Evolutionary conservation across 2,797 vertebrate genomes (phyloP).

Genomic region (Siniperca obscura): DNA sequence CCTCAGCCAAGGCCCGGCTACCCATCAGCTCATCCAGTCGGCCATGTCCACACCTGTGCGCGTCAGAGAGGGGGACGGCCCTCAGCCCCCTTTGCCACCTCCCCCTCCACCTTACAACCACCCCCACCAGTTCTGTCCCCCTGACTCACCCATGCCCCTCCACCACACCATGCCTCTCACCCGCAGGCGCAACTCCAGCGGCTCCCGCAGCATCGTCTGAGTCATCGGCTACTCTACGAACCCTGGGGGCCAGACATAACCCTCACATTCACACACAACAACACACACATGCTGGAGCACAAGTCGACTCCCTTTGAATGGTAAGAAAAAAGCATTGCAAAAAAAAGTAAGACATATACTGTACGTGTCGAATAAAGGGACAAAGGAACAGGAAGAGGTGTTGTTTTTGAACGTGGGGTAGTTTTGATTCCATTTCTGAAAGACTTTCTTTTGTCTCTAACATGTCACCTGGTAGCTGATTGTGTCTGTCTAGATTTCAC

Average conservation of each 20-base stretch:
- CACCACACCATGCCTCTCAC: conserved; percentile 91
- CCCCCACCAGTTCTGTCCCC: conserved; percentile 96
- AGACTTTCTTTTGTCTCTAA: conserved; percentile 59
- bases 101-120: conserved; percentile 98
- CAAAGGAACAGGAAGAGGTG: conserved; percentile 34
- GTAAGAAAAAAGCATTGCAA: conserved; percentile 45
- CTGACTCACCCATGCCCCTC: conserved; percentile 91
- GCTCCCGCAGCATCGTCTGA: conserved; percentile 94
- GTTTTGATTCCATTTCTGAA: conserved; percentile 61
- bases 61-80: conserved; percentile 85
- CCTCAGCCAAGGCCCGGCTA: conserved; percentile 93
- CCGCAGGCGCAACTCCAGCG: conserved; percentile 94
- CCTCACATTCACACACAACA: conserved; percentile 18
- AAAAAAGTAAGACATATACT: conserved; percentile 20
- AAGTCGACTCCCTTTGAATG: conserved; percentile 45
- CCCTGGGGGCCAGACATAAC: conserved; percentile 12
- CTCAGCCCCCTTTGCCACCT: conserved; percentile 94
- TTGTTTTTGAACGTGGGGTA: conserved; percentile 54
- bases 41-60: conserved; percentile 91
- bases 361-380: conserved; percentile 17
- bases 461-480: conserved; percentile 65
- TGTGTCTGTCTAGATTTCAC: conserved; percentile 62
- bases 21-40: conserved; percentile 92
- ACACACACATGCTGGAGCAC: conserved; percentile 49
- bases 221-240: neutral